These are phyloP conservation scores for Orussus abietinus DNA, from an alignment of 1,140 invertebrate genomes.

Conservation along the genomic window DNA sequence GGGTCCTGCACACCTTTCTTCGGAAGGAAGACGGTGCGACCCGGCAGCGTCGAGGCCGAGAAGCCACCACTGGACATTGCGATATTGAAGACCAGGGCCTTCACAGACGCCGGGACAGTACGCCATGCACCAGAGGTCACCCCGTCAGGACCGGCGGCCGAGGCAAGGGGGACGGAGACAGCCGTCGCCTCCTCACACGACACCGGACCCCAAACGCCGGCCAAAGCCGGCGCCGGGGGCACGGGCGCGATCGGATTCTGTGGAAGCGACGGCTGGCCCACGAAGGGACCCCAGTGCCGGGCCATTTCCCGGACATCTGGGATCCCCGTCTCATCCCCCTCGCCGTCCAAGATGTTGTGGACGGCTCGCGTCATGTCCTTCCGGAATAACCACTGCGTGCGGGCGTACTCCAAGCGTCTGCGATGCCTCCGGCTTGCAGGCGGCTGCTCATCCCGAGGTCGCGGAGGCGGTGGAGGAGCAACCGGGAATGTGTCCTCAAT, in stretches of 20 bases:
- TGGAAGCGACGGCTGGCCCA: background rate
- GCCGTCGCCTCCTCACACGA: background rate
- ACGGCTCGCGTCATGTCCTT: background rate
- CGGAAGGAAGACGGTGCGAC: conserved; percentile 21
- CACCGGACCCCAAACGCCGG: background rate
- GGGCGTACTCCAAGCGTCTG: conserved; percentile 5
- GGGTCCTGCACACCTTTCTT: conserved; percentile 16
- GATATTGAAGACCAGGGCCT: conserved; percentile 15
- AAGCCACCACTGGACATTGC: conserved; percentile 7
- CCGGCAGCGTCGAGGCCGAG: background rate
- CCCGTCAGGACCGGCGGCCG: conserved; percentile 16
- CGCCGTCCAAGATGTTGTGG: background rate
- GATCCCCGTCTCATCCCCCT: background rate
- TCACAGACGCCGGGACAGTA: conserved; percentile 3
- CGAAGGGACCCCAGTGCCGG: conserved; percentile 1
- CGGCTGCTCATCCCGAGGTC: too few relatives aligned
- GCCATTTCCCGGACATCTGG: background rate
- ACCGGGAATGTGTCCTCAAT: too few relatives aligned
- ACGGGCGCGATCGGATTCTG: background rate
- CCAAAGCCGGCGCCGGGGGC: background rate
- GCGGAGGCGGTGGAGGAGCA: too few relatives aligned
- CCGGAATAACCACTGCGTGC: conserved; percentile 1
- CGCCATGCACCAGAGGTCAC: conserved; percentile 10
- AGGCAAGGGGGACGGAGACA: background rate
- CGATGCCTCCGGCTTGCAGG: too few relatives aligned